These are phyloP conservation scores for Helicoverpa armigera DNA, from an alignment of 1,140 invertebrate species.

Conservation along the genomic window DNA sequence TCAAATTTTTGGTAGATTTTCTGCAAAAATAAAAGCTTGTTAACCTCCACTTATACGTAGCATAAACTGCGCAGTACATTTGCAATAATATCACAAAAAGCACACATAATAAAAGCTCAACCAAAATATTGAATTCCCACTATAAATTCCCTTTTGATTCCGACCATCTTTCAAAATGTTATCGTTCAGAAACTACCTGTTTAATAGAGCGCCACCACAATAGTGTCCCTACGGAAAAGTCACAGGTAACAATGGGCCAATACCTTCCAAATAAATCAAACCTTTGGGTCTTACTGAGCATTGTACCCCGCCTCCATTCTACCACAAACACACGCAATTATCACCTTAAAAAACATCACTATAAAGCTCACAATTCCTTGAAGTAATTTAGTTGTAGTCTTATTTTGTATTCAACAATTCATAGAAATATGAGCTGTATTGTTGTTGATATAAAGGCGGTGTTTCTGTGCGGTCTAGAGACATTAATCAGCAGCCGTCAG, in stretches of 20 bases:
- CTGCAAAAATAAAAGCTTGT: too few relatives aligned
- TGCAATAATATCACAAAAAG: neutral
- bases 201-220: conserved; percentile 43
- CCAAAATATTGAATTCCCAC: conserved; percentile 4
- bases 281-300: conserved; percentile 36
- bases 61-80: neutral
- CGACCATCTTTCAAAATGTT: conserved; percentile 45
- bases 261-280: conserved; percentile 49
- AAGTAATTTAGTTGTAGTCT: conserved; percentile 29
- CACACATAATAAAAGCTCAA: neutral
- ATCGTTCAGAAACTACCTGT: conserved; percentile 44
- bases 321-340: neutral
- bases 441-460: neutral
- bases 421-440: conserved; percentile 30
- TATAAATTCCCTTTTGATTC: conserved; percentile 44
- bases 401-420: conserved; percentile 28
- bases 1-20: too few relatives aligned
- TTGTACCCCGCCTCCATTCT: conserved; percentile 22
- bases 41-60: neutral
- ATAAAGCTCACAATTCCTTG: conserved; percentile 29
- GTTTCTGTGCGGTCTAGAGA: conserved; percentile 6
- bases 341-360: conserved; percentile 10
- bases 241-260: conserved; percentile 47
- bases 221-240: conserved; percentile 45
- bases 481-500: conserved; percentile 42